Base-by-base conservation (phyloP, 2,888 invertebrate genomes). In the Hemithea aestivaria region DNA sequence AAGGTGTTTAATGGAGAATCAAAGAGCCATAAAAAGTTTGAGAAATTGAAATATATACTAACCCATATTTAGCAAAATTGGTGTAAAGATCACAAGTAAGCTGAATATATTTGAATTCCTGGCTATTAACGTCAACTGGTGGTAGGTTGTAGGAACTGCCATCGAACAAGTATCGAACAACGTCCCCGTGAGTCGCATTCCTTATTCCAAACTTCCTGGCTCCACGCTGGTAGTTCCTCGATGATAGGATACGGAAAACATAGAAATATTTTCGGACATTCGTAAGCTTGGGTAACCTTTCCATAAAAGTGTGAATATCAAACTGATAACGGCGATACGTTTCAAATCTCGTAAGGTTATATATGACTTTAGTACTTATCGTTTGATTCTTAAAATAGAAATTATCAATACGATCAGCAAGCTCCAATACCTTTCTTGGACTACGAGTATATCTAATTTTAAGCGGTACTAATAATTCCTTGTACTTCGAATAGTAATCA, bases 1-100 rank as follows among this genome's bases (percentile, higher is more conserved):
- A n/a, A n/a, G n/a, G n/a, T n/a, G n/a, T n/a, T n/a, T n/a, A n/a
- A n/a, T n/a, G n/a, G n/a, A n/a, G n/a, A n/a, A n/a, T n/a, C n/a
- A n/a, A n/a, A n/a, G n/a, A n/a, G n/a, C n/a, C n/a, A n/a, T n/a
- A n/a, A n/a, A n/a, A n/a, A n/a, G n/a, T n/a, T n/a, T n/a, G n/a
- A n/a, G n/a, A n/a, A n/a, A 16, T 16, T 16, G 2, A 16, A 4
- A 5, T 16, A 7, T 16, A 0, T 9, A 45, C 56, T 59, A 32
- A 64, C 66, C 66, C 64, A 31, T 43, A 58, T 44, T 63, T 64
- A 7, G 59, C 62, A 35, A 63, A 65, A 39, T 66, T 66, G 0
- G 63, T 58, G 12, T 27, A 42, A 11, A 52, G 10, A 11, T 10
- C 37, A 11, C 40, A 39, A 10, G 38, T 39, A n/a, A 35, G 25